phyloP scores from a whole-genome alignment of 2,888 invertebrate genomes.

The Conus canariensis region DNA sequence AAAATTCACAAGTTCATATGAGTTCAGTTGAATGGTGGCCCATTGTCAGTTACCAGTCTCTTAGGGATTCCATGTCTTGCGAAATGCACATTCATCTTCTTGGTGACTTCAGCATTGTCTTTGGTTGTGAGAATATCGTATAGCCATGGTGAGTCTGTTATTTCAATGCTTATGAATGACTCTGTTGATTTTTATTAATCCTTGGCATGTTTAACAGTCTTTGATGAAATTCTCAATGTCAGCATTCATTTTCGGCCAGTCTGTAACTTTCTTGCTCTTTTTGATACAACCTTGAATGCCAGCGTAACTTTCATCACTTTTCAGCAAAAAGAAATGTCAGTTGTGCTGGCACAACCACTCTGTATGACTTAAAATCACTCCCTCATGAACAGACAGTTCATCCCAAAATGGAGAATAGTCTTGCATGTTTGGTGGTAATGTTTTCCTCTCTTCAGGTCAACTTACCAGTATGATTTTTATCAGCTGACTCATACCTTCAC shows the following conservation, averaged over 20 bases:
- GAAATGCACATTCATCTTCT: background rate
- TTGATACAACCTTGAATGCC: constrained; percentile 21
- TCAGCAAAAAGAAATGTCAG: background rate
- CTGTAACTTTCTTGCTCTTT: background rate
- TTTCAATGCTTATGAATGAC: constrained; percentile 4
- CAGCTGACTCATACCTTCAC: background rate
- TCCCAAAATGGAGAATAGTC: constrained; percentile 11
- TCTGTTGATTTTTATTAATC: background rate
- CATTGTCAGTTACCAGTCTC: background rate
- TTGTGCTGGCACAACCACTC: background rate
- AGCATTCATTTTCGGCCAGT: constrained; percentile 24
- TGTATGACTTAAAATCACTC: constrained; percentile 17
- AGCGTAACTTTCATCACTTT: constrained; percentile 1
- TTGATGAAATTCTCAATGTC: constrained; percentile 11
- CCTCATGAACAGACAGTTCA: background rate
- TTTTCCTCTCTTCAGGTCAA: background rate
- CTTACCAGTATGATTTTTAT: background rate
- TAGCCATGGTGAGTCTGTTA: constrained; percentile 13
- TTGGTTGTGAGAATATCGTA: background rate
- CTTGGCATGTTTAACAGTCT: constrained; percentile 10
- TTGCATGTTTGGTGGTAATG: background rate
- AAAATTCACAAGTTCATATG: constrained; percentile 12
- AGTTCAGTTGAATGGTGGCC: background rate
- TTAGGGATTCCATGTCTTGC: background rate
- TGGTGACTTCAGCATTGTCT: background rate